These are phyloP conservation scores for Macrocentrus cingulum DNA, from an alignment of 1,140 invertebrate species.

Conservation along the genomic window DNA sequence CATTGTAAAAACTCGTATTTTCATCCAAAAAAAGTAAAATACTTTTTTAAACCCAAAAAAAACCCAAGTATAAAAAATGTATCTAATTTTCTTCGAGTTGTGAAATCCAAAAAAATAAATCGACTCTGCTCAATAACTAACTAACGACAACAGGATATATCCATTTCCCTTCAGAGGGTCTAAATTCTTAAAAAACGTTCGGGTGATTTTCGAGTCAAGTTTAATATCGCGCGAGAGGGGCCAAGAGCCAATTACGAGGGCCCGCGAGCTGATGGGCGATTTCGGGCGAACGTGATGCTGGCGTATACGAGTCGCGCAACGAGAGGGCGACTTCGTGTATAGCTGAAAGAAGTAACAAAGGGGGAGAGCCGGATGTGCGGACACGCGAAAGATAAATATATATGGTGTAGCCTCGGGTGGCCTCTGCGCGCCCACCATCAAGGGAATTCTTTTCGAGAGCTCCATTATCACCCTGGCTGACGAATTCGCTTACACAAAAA, in stretches of 20 bases:
- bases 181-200: slow-evolving; percentile 16
- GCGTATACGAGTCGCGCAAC: neutral
- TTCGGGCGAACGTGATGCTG: slow-evolving; percentile 11
- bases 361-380: slow-evolving; percentile 24
- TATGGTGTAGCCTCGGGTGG: slow-evolving; percentile 6
- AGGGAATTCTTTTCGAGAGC: slow-evolving; percentile 14
- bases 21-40: neutral
- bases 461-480: slow-evolving; percentile 13
- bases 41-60: neutral
- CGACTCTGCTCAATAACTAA: too few species aligned
- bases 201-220: slow-evolving; percentile 22
- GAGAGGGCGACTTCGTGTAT: too few species aligned
- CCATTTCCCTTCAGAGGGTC: too few species aligned
- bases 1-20: too few species aligned
- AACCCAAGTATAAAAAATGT: too few species aligned
- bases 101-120: too few species aligned
- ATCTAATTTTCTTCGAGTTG: too few species aligned
- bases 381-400: slow-evolving; percentile 32
- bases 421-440: neutral
- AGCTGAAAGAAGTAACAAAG: neutral
- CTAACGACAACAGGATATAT: too few species aligned
- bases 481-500: slow-evolving; percentile 4
- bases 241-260: slow-evolving; percentile 13
- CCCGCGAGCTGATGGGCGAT: slow-evolving; percentile 22
- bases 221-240: too few species aligned